A percentile compares a stretch with the other conserved stretches of the same genome.
Evolutionary conservation across 2,797 vertebrate species (phyloP).

Genomic region (Ispidina lecontei): DNA sequence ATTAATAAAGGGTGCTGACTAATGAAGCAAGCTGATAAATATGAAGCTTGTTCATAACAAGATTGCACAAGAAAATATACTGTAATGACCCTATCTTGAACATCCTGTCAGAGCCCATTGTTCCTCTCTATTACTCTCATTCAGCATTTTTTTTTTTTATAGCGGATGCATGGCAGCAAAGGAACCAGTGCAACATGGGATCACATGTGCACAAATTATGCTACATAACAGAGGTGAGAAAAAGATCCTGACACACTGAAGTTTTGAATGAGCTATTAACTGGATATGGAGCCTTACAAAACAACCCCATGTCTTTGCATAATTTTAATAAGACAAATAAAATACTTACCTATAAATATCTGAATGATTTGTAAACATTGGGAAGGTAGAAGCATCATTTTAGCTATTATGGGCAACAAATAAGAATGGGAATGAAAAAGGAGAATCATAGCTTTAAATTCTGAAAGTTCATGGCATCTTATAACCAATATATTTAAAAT

Average conservation of each 20-base stretch:
- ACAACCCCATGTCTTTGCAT: too few relatives aligned
- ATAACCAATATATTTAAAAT: neutral
- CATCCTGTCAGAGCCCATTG: constrained; percentile 59
- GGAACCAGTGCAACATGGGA: neutral
- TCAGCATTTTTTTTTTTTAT: constrained; percentile 50
- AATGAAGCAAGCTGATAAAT: constrained; percentile 39
- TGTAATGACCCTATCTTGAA: constrained; percentile 52
- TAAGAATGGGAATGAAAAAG: neutral
- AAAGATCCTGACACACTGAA: neutral
- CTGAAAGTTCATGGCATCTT: neutral
- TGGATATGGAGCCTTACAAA: neutral
- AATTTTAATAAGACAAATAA: neutral
- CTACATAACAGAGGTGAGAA: neutral
- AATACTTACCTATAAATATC: neutral
- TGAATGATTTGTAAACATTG: neutral
- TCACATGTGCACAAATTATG: neutral
- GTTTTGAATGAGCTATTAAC: neutral
- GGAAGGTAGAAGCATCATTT: neutral
- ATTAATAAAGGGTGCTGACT: neutral
- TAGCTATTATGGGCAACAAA: neutral
- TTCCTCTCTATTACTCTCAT: constrained; percentile 41
- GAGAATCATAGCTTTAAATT: neutral
- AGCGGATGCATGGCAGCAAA: constrained; percentile 17
- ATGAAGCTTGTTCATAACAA: constrained; percentile 18
- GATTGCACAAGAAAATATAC: constrained; percentile 60